Conservation (phyloP, 2,888 invertebrate species). For the Amitus sp. region DNA sequence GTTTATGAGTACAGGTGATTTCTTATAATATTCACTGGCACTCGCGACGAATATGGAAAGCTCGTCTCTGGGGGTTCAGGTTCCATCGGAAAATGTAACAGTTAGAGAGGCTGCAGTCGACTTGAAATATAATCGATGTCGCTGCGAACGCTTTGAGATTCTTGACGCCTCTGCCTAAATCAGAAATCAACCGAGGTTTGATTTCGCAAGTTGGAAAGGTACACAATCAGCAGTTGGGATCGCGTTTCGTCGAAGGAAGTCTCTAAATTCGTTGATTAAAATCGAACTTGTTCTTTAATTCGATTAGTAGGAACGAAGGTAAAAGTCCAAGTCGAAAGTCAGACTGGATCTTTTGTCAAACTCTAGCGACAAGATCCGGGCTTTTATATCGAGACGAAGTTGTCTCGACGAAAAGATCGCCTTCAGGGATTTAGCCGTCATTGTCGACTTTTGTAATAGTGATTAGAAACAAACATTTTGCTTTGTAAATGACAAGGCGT, state of each 20-base stretch:
- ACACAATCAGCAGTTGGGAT: slow-evolving; percentile 30
- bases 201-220: slow-evolving; percentile 24
- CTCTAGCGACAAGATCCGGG: slow-evolving; percentile 13
- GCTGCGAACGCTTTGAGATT: slow-evolving; percentile 10
- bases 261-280: slow-evolving; percentile 35
- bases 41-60: background rate
- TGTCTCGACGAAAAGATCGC: no score
- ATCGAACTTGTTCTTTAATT: slow-evolving; percentile 34
- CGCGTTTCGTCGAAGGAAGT: slow-evolving; percentile 31
- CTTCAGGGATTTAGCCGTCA: no score
- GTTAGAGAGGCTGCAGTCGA: no score
- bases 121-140: background rate
- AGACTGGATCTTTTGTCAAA: slow-evolving; percentile 15
- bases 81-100: background rate
- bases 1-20: background rate
- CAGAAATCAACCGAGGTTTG: slow-evolving; percentile 11
- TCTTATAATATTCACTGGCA: background rate
- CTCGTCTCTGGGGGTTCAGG: background rate
- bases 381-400: background rate
- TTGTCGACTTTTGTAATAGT: no score
- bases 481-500: slow-evolving; percentile 8
- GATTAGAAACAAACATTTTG: no score
- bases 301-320: slow-evolving; percentile 21
- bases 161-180: slow-evolving; percentile 11
- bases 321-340: slow-evolving; percentile 29